Evolutionary conservation across 1,140 invertebrate genomes (phyloP).

Genomic region (Ridgeia piscesae): DNA sequence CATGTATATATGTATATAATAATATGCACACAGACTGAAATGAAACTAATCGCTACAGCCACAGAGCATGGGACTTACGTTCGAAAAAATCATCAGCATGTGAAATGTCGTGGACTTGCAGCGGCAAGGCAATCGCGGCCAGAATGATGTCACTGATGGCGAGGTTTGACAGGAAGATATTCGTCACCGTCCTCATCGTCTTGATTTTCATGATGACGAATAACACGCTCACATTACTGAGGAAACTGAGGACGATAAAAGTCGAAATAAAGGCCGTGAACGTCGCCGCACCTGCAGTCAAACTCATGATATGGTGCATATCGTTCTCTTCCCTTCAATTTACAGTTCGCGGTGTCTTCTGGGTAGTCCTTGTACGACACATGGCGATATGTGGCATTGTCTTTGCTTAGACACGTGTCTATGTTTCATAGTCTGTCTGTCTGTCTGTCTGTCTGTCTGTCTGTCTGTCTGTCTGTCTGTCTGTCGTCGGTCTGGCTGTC

Average conservation of each 20-base stretch:
- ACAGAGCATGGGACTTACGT: neutral
- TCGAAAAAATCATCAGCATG: constrained; percentile 18
- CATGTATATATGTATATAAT: too few species aligned
- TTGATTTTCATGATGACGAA: neutral
- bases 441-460: too few species aligned
- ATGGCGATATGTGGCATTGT: too few species aligned
- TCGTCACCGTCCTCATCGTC: constrained; percentile 12
- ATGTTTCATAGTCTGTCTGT: too few species aligned
- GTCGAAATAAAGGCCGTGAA: constrained; percentile 15
- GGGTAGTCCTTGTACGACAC: too few species aligned
- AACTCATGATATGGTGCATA: too few species aligned
- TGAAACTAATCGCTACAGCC: neutral
- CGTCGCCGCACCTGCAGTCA: neutral
- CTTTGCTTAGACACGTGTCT: too few species aligned
- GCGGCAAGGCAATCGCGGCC: neutral
- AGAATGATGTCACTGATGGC: constrained; percentile 17
- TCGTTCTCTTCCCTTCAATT: too few species aligned
- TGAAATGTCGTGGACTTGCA: constrained; percentile 14
- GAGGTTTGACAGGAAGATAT: constrained; percentile 18
- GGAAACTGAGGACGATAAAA: neutral
- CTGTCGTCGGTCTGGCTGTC: too few species aligned
- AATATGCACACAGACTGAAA: too few species aligned
- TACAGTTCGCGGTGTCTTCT: too few species aligned
- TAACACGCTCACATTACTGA: neutral
- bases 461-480: too few species aligned